Base-by-base conservation (phyloP, 2,797 vertebrate species). In the Chloroceryle inda region DNA sequence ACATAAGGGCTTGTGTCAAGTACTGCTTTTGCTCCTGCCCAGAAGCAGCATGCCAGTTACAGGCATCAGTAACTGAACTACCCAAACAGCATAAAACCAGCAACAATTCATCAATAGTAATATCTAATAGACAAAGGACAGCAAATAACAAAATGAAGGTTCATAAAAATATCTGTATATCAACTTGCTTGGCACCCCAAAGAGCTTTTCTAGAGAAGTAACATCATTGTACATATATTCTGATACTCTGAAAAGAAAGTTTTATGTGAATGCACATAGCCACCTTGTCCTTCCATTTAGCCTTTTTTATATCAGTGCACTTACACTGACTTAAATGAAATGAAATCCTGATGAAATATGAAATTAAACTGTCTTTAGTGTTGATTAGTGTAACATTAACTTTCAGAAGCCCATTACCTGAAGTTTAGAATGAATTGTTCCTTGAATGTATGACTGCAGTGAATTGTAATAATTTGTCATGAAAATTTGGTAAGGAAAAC, bases 11-110 rank as follows among this genome's bases (percentile, higher is more conserved):
- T 68, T 68, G 19, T 61, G 33, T 78, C 17, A 86, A 92, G 47
- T 72, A 81, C 50, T 91, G 74, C 42, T 92, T 66, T 86, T 89
- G 67, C 67, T 69, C 55, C 68, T 92, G 75, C 56, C 52, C 85
- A 4, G 44, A 55, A 92, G 47, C 66, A 59, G 59, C 7, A 2
- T 35, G 61, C 15, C 55, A 82, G 82, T 84, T 56, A 69, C 8
- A 55, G 31, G 35, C 53, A 56, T 49, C 40, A 71, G 15, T 42
- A 50, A 40, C 15, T 50, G 72, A 69, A 44, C 38, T 68, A 85
- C 74, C 50, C 38, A 85, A 82, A 24, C 15, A 22, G 59, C 45
- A 58, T 45, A 81, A 75, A 91, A 16, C 23, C 58, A 73, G 14
- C 15, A 69, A 47, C 59, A 85, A 69, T 31, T 58, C 24, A 3